phyloP scores from a whole-genome alignment of 2,797 vertebrate species.

The Phoxinus dragarum region DNA sequence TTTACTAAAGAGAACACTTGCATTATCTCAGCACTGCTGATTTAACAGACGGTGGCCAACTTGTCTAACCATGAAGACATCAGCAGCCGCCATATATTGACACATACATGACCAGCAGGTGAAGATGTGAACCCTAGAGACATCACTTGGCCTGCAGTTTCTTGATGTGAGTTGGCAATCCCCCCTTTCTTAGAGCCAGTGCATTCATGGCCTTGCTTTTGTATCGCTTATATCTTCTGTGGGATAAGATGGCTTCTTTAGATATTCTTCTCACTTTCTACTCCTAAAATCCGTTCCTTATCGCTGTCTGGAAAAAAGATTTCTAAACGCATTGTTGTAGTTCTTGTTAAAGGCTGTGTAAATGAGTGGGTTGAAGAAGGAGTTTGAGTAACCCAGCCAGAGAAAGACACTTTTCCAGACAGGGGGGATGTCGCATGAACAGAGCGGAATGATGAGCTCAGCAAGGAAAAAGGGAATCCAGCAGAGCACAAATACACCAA shows the following conservation, averaged over 20 bases:
- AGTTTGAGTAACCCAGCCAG: slow-evolving; percentile 98
- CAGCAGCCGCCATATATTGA: background rate
- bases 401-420: slow-evolving; percentile 97
- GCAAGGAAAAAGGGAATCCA: slow-evolving; percentile 98
- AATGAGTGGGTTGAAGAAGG: slow-evolving; percentile 97
- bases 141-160: background rate
- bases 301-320: slow-evolving; percentile 89
- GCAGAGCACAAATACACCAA: slow-evolving; percentile 94
- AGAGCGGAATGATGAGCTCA: slow-evolving; percentile 91
- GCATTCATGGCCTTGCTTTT: slow-evolving; percentile 5
- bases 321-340: slow-evolving; percentile 95
- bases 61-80: background rate
- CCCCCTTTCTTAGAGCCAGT: background rate
- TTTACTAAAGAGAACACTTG: slow-evolving; percentile 17
- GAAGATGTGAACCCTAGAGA: background rate
- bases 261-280: background rate
- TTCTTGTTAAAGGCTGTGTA: slow-evolving; percentile 98
- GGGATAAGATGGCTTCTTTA: background rate
- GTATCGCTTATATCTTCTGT: slow-evolving; percentile 13
- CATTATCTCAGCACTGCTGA: background rate
- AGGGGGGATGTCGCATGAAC: slow-evolving; percentile 90
- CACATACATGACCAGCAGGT: background rate
- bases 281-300: slow-evolving; percentile 60
- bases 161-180: background rate
- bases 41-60: background rate